These are phyloP conservation scores for Drosophila mimica DNA, from an alignment of 2,888 invertebrate species.

Conservation along the genomic window DNA sequence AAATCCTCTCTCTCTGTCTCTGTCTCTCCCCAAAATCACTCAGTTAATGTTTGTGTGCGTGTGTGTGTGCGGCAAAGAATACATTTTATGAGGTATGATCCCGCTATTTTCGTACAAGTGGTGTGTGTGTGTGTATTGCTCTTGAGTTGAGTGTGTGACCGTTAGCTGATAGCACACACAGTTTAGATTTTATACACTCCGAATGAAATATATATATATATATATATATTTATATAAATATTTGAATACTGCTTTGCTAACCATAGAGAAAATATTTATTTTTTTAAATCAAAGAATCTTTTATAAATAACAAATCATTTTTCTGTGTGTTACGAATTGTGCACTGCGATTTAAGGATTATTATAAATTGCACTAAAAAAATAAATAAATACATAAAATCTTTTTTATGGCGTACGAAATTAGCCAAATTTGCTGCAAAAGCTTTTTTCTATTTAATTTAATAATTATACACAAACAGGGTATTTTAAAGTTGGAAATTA, in stretches of 20 bases:
- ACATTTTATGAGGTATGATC: conserved; percentile 59
- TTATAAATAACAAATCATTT: background rate
- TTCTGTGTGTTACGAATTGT: background rate
- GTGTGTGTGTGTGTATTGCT: no score
- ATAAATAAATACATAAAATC: background rate
- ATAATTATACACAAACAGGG: background rate
- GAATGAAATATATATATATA: background rate
- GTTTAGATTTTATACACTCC: background rate
- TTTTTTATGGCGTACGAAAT: background rate
- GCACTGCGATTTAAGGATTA: background rate
- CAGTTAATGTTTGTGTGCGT: conserved; percentile 17
- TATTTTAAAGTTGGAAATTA: conserved; percentile 1
- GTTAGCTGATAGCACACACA: background rate
- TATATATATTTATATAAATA: no score
- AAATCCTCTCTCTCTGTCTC: conserved; percentile 17
- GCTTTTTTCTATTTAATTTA: background rate
- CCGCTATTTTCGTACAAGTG: conserved; percentile 34
- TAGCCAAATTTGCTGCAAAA: background rate
- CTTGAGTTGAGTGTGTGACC: background rate
- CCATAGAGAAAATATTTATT: no score
- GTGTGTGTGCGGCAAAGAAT: conserved; percentile 29
- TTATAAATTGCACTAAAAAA: accelerated
- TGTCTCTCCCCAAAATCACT: background rate
- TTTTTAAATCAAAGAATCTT: background rate
- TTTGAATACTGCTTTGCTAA: no score